Base-by-base conservation (phyloP, 35 echinoderm and acorn worm species). In the Lytechinus pictus region DNA sequence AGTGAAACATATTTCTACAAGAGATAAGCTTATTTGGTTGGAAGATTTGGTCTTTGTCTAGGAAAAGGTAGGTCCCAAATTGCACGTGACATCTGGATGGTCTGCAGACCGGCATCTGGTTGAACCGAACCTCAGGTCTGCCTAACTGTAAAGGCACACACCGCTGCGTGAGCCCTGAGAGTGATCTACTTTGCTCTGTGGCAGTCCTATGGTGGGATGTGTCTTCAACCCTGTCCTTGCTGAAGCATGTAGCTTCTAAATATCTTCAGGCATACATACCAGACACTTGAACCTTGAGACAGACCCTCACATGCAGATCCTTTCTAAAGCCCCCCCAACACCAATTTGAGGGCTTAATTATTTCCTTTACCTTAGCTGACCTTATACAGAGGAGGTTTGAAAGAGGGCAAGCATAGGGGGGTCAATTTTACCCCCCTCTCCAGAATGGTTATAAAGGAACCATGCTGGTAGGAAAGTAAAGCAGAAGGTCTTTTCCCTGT, bases 371-470 rank as follows among this genome's bases (percentile, higher is more conserved):
- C 66, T 79, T 6, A 16, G 16, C 66, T 79, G 14, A 79, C 66
- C 66, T 79, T 79, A 79, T 79, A 79, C 66, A 79, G n/a, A 58
- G 33, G 33, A 79, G 66, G 66, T 79, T 79, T 79, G 66, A 79
- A 24, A 0, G 66, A 24, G 66, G 66, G 8, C 9, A 16, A 60
- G 16, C 12, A 16, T 79, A n/a, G 66, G 13, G 1, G 19, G 66
- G 14, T 79, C 66, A 79, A 24, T 79, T 44, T 57, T 79, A n/a
- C 19, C 66, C 66, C 66, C 66, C n/a, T 79, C 19, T 7, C 19
- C 6, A 24, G 66, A 79, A 79, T 44, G 33, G 66, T 24, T 24
- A 79, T 79, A 79, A 79, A 79, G 66, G n/a, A 24, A 24, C 19
- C 66, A 79, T 79, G 66, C 66, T 79, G 66, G 66, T 79, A 79